Base-by-base conservation (phyloP, 2,113 vertebrate species). In the Craseonycteris thonglongyai region DNA sequence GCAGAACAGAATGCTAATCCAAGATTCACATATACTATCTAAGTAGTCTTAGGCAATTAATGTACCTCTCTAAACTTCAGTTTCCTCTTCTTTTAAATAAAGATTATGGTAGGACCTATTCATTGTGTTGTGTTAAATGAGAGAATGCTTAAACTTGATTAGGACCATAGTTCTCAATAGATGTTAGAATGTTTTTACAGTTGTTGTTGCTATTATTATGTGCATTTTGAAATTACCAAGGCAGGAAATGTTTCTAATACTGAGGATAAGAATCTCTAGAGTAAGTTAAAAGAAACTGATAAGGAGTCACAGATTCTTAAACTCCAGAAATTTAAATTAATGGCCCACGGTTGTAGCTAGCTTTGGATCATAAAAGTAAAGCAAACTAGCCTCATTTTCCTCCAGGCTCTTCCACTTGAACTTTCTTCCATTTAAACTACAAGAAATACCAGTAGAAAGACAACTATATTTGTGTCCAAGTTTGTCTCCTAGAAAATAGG, bases 241-340 rank as follows among this genome's bases (percentile, higher is more conserved):
- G 56, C 56, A 94, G 45, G 84, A 90, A 94, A 35, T 58, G n/a
- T 51, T 76, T n/a, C 58, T 91, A 51, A 58, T 40, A 38, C 51
- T 45, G 10, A 90, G 42, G 26, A 94, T 56, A 74, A 47, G 22
- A 78, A 83, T 92, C 35, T 19, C 26, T 82, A 68, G 42, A 83
- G 35, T 26, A 90, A 76, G 24, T 47, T 86, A 69, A 76, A 85
- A 89, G 7, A 83, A 65, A 49, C 47, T 91, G 12, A 69, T 33
- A 80, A 75, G 3, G 15, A 79, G 26, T 65, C 92, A 81, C 14
- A 91, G 72, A 87, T 66, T 38, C 68, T 82, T 45, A 35, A 71
- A 4, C 58, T 89, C 63, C 49, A 63, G 42, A 91, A 88, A 95
- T 89, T 78, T 81, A 90, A 87, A 91, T 93, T 38, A 93, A 69